Percentiles rank a stretch among this genome's conserved stretches.
Evolutionary conservation across 2,797 vertebrate species (phyloP).

Genomic region (Euphonia xanthogaster): DNA sequence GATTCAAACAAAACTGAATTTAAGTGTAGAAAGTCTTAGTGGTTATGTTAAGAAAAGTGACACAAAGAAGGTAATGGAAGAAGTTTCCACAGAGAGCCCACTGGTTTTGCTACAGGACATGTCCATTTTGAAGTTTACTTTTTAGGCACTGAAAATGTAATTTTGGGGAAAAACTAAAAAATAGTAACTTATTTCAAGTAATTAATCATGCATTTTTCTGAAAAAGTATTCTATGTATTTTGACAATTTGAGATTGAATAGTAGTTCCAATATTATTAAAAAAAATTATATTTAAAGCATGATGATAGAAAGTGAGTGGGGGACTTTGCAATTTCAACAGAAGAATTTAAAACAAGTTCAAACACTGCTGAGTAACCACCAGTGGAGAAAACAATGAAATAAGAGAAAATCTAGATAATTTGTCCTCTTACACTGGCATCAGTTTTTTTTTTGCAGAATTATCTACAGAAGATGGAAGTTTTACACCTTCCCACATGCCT

Average conservation of each 20-base stretch:
- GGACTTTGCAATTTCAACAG: not conserved
- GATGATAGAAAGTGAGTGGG: not conserved
- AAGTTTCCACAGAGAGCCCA: not conserved
- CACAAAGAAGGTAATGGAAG: not conserved
- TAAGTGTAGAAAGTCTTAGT: not conserved
- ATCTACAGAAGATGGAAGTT: not conserved
- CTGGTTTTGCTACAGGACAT: not conserved
- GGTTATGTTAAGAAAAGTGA: not conserved
- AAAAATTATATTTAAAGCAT: not conserved
- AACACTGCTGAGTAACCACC: not conserved
- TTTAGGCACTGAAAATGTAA: not conserved
- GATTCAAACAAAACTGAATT: not conserved
- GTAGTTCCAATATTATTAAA: not conserved
- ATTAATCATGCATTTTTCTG: not conserved
- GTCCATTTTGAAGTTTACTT: not conserved
- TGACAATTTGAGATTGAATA: not conserved
- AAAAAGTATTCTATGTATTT: not conserved
- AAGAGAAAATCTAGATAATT: not conserved
- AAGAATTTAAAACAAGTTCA: constrained; percentile 16
- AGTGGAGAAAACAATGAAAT: not conserved
- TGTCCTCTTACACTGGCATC: not conserved
- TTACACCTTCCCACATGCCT: not conserved
- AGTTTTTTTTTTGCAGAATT: not conserved
- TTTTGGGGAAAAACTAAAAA: not conserved
- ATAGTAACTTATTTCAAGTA: not conserved